Evolutionary conservation across 2,113 vertebrate genomes (phyloP).

Genomic region (Vidua chalybeata): DNA sequence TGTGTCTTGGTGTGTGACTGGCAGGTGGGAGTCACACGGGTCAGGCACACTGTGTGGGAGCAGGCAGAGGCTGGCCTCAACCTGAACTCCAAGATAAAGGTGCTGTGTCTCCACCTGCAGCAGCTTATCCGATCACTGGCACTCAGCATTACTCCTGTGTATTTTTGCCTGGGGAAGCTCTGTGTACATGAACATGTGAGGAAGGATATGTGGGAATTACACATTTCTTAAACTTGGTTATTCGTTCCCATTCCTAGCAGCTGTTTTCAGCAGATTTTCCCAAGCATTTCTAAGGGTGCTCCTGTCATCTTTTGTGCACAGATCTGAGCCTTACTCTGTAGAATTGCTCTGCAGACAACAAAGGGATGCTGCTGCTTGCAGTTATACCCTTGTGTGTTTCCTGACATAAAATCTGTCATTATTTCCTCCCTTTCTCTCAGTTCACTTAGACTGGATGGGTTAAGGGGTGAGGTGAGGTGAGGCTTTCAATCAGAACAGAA

Average conservation of each 20-base stretch:
- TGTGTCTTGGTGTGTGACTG: not conserved
- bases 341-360: not conserved
- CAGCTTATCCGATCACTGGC: not conserved
- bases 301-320: not conserved
- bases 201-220: not conserved
- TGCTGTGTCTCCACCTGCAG: not conserved
- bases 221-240: not conserved
- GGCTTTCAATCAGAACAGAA: not conserved
- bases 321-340: not conserved
- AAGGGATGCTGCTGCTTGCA: not conserved
- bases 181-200: fast-evolving
- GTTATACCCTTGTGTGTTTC: not conserved
- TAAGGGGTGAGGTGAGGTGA: not conserved
- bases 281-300: not conserved
- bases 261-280: not conserved
- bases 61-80: not conserved
- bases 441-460: not conserved
- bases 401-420: not conserved
- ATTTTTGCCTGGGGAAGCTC: not conserved
- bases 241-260: not conserved
- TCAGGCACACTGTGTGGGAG: not conserved
- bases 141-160: not conserved
- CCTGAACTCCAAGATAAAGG: not conserved
- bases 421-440: not conserved
- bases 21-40: not conserved